Evolutionary conservation across 2,113 vertebrate genomes (phyloP), one percentile per base, ranked within the genome.

Genomic region (Arenaria interpres): DNA sequence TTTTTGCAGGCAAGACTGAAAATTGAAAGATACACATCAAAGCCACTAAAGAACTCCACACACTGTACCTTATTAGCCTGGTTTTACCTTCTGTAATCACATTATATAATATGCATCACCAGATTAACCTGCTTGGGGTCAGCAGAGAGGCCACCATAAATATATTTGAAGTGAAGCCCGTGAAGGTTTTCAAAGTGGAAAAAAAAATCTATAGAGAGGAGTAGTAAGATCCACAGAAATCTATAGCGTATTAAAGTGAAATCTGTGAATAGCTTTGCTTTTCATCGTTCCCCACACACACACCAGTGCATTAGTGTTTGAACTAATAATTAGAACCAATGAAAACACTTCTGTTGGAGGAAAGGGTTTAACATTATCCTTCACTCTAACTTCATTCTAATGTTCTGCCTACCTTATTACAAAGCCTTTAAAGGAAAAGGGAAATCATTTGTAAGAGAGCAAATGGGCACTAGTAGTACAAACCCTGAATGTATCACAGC

Each of bases 1-100:
- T 83, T 89, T 96, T 97, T 88, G 77, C 15, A 88, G 79, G 90
- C 94, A 92, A 78, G 93, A 92, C 4, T 64, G 97, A 98, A 98
- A 98, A 98, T 96, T 97, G 96, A 97, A 88, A 97, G 96, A 95
- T 95, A 94, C 95, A 95, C 93, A 97, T 98, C 98, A 98, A 98
- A 98, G 96, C 60, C 87, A 50, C 75, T 63, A 82, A 95, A 97
- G 77, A 97, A 80, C 91, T 96, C 92, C 83, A 90, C 62, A 93
- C 76, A 85, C 66, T 94, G 45, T 68, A 92, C 89, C 79, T 92
- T 93, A 96, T 96, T 97, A 97, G 85, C 68, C 90, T 59, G 25
- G 91, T 93, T 97, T 89, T 97, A 93, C 96, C 93, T 97, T 97
- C 94, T 95, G 82, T 96, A 97, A 98, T 96, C 95, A 81, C 51